Percentiles rank a stretch among this genome's conserved stretches.
phyloP scores from a whole-genome alignment of 2,888 invertebrate genomes.

The Tillus elongatus region DNA sequence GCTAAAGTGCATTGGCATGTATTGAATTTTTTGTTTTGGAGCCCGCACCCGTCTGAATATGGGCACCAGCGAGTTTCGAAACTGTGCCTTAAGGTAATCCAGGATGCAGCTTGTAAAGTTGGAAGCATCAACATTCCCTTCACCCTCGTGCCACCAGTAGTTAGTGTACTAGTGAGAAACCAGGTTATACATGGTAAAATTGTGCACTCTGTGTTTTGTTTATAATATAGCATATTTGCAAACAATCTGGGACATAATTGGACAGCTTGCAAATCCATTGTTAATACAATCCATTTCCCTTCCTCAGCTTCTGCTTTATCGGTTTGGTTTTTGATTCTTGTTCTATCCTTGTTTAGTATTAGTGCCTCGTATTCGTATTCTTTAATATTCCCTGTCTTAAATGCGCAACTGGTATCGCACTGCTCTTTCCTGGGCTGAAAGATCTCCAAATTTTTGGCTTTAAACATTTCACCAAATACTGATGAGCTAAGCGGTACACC shows the following conservation, averaged over 20 bases:
- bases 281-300: slow-evolving; percentile 7
- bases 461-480: slow-evolving; percentile 8
- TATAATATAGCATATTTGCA: slow-evolving; percentile 8
- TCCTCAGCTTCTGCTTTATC: slow-evolving; percentile 7
- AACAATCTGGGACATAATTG: slow-evolving; percentile 6
- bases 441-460: slow-evolving; percentile 7
- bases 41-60: slow-evolving; percentile 11
- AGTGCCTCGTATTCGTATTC: slow-evolving; percentile 5
- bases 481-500: no score
- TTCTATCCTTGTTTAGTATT: slow-evolving; percentile 8
- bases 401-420: slow-evolving; percentile 8
- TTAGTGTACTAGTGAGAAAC: slow-evolving; percentile 4
- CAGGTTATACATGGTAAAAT: slow-evolving; percentile 11
- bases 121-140: slow-evolving; percentile 5
- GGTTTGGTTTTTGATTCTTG: slow-evolving; percentile 7
- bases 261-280: slow-evolving; percentile 12
- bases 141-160: slow-evolving; percentile 12
- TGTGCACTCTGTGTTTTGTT: slow-evolving; percentile 10
- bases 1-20: background rate
- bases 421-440: slow-evolving; percentile 10
- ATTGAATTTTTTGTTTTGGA: slow-evolving; percentile 9
- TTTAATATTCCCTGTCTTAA: background rate
- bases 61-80: no score
- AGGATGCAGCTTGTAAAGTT: slow-evolving; percentile 9
- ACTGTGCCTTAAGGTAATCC: slow-evolving; percentile 5